Base-by-base conservation (phyloP, 2,888 invertebrate genomes). In the Oligia fasciuncula region DNA sequence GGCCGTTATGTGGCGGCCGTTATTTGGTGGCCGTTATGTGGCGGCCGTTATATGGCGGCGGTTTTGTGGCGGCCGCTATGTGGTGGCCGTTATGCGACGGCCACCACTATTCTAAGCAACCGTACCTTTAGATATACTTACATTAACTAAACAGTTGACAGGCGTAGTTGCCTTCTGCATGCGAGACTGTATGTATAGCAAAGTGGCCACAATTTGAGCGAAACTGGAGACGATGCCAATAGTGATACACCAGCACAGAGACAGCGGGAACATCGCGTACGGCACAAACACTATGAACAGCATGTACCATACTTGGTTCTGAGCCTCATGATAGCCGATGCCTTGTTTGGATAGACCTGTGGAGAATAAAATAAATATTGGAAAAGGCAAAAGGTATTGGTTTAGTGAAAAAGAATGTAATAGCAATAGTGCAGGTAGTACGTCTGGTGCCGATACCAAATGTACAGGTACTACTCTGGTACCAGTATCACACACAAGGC, bases 271-370 rank as follows among this genome's bases (percentile, higher is more conserved):
- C 98, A 99, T 98, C 40, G 99, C 98, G 95, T 99, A 99, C 0
- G 99, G 98, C 76, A 99, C 98, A 94, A 99, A 99, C 85, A 99
- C 98, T 81, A 98, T 98, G 96, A 99, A 99, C 88, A 99, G 97
- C 92, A 99, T 98, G 95, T 99, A 99, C 99, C 99, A 99, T 77
- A 99, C 98, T 87, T 98, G 97, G 92, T 98, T 98, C 93, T 98
- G 98, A 29, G 98, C 97, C 49, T 97, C 97, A 69, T 97, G 97
- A 93, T 98, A 98, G 23, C 98, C 98, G 67, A 98, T 97, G 74
- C 98, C 98, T 88, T 97, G 96, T 2, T 98, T 98, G 87, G 98
- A 97, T 90, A 98, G 97, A 89, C 98, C 98, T 98, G 95, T 5
- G 80, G 66, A 49, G 13, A 13, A n/a, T 19, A 29, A 23, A n/a